phyloP scores from a whole-genome alignment of 2,888 invertebrate species.

The Coleophora deauratella region DNA sequence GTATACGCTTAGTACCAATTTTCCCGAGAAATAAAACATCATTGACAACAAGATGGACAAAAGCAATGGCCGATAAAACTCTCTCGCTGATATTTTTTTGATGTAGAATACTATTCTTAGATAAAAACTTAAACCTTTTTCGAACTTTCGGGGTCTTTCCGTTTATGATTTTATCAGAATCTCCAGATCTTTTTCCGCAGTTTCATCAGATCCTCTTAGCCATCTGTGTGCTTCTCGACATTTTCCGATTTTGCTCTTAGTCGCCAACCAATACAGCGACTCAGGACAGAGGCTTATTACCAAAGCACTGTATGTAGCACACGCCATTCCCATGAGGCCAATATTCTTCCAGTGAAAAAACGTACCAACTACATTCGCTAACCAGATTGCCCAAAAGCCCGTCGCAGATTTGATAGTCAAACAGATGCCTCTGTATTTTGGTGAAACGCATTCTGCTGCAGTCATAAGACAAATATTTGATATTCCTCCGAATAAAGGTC shows the following conservation, averaged over 20 bases:
- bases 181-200: background rate
- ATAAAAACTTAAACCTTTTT: background rate
- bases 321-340: conserved; percentile 6
- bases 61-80: conserved; percentile 2
- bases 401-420: conserved; percentile 16
- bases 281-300: conserved; percentile 16
- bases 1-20: conserved; percentile 15
- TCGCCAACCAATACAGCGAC: conserved; percentile 18
- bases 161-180: background rate
- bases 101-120: background rate
- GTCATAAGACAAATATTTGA: background rate
- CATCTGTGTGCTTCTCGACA: conserved; percentile 14
- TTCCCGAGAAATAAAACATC: conserved; percentile 15
- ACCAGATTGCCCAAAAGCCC: conserved; percentile 18
- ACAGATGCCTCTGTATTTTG: conserved; percentile 16
- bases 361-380: conserved; percentile 15
- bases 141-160: no score
- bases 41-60: conserved; percentile 1
- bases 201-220: conserved; percentile 13
- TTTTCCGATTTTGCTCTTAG: conserved; percentile 15
- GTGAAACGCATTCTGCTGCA: conserved; percentile 8
- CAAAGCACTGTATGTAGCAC: conserved; percentile 3
- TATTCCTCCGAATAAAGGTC: conserved; percentile 17
- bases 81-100: background rate
- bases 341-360: conserved; percentile 17